Evolutionary conservation across 2,888 invertebrate genomes (phyloP), one percentile per base, ranked within the genome.

Genomic region (Phragmatobia fuliginosa): DNA sequence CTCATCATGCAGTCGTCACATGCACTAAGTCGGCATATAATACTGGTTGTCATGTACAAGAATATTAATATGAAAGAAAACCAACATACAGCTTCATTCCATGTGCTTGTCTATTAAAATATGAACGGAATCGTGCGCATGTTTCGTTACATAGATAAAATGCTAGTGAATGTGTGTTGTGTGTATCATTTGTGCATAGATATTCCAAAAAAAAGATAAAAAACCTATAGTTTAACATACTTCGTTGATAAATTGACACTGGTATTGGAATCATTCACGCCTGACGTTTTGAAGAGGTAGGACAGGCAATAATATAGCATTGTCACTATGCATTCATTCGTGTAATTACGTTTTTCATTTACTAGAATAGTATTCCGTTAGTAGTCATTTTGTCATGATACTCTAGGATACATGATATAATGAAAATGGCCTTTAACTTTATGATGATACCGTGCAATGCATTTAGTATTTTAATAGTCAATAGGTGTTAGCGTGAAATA

Each of bases 241-340:
- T 8, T 21, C 2, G 18, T 7, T 68, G 49, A 45, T 67, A 65
- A 67, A 36, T 56, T 11, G 64, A 28, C 49, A 63, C 79, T 82
- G 56, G 38, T 33, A 64, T 78, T 83, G 28, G 75, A 79, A 74
- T 78, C 79, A 78, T 83, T 82, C 84, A 83, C 80, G 83, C 82
- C 78, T 77, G 74, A 70, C 73, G 67, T 76, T 72, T 76, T 56
- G n/a, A 56, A 56, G 16, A 56, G 56, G 56, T 10, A 68, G 71
- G 65, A 68, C 74, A 71, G 72, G 77, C 80, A 80, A 87, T 84
- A 87, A 87, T 85, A 80, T 78, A 72, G 82, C 78, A 88, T 88
- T 88, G 85, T 87, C 75, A 80, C 77, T 81, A 84, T 83, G 81
- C 88, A 92, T 89, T 91, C 89, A 87, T 71, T 88, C 92, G 90